phyloP scores from a whole-genome alignment of 1,140 invertebrate genomes.

The Ostrea edulis region DNA sequence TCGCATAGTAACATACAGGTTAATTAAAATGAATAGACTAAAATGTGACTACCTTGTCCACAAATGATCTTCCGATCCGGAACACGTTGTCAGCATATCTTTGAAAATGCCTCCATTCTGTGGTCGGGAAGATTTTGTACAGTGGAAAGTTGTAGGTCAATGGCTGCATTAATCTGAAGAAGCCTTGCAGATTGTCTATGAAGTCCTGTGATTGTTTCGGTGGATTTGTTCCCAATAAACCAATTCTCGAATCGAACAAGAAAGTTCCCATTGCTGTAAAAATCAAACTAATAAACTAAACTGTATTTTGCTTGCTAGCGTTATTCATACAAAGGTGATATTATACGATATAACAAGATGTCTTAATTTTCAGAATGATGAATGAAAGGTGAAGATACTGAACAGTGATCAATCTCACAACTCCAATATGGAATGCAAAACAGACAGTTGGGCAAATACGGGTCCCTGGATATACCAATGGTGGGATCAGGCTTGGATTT shows the following conservation, averaged over 20 bases:
- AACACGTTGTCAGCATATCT: slow-evolving; percentile 73
- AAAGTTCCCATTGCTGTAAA: slow-evolving; percentile 77
- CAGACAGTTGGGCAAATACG: no score
- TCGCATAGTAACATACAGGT: not conserved
- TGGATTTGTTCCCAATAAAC: slow-evolving; percentile 72
- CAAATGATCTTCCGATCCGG: slow-evolving; percentile 69
- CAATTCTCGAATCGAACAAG: slow-evolving; percentile 77
- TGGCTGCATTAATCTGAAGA: slow-evolving; percentile 75
- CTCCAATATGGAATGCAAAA: no score
- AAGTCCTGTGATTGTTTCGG: slow-evolving; percentile 71
- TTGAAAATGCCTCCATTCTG: slow-evolving; percentile 75
- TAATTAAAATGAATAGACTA: not conserved
- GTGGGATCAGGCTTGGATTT: no score
- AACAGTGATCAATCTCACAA: no score
- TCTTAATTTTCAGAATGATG: no score
- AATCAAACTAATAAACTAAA: not conserved
- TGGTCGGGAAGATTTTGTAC: slow-evolving; percentile 75
- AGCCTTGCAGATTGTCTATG: slow-evolving; percentile 76
- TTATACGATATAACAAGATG: no score
- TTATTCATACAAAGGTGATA: not conserved
- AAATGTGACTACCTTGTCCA: slow-evolving; percentile 72
- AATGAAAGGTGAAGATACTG: no score
- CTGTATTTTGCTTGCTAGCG: not conserved
- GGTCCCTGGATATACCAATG: no score
- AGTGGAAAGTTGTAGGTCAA: slow-evolving; percentile 78